Conservation (phyloP, 2,113 vertebrate species). For the Toxotes jaculatrix region DNA sequence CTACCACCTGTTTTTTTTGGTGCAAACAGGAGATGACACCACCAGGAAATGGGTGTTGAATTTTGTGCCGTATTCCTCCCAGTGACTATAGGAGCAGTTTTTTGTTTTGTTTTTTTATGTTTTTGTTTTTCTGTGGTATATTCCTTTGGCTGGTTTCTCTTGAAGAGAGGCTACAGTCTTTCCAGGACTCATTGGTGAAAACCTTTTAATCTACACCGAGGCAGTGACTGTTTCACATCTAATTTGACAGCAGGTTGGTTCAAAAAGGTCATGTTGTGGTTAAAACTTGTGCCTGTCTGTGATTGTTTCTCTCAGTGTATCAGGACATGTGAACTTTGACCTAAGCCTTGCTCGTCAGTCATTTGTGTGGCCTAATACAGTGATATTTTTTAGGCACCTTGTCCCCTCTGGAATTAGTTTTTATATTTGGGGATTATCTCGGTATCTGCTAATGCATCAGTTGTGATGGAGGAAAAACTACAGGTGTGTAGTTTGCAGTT, state of each 20-base stretch:
- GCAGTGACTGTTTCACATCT: conserved; percentile 83
- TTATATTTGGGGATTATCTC: conserved; percentile 66
- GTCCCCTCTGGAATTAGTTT: conserved; percentile 74
- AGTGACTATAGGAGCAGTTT: conserved; percentile 48
- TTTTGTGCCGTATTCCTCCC: conserved; percentile 62
- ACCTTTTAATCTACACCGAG: conserved; percentile 65
- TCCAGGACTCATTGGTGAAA: conserved; percentile 53
- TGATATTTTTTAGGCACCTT: conserved; percentile 77
- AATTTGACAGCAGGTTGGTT: conserved; percentile 68
- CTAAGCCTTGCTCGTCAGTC: conserved; percentile 73
- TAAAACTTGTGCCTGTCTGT: conserved; percentile 85
- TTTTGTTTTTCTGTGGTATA: conserved; percentile 37
- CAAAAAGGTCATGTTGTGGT: conserved; percentile 75
- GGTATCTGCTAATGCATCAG: conserved; percentile 44
- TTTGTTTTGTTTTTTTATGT: conserved; percentile 25
- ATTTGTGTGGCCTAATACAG: conserved; percentile 75
- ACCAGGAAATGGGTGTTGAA: conserved; percentile 49
- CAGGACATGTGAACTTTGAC: conserved; percentile 78
- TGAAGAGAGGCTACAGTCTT: conserved; percentile 49
- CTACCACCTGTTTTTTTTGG: conserved; percentile 48
- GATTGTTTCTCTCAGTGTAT: conserved; percentile 79
- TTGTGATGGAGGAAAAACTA: conserved; percentile 46
- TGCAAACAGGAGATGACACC: conserved; percentile 46
- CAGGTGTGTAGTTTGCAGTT: conserved; percentile 54
- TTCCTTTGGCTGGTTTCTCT: conserved; percentile 53